phyloP scores from a whole-genome alignment of 2,888 invertebrate genomes.

The Aphelenchoides bicaudatus region DNA sequence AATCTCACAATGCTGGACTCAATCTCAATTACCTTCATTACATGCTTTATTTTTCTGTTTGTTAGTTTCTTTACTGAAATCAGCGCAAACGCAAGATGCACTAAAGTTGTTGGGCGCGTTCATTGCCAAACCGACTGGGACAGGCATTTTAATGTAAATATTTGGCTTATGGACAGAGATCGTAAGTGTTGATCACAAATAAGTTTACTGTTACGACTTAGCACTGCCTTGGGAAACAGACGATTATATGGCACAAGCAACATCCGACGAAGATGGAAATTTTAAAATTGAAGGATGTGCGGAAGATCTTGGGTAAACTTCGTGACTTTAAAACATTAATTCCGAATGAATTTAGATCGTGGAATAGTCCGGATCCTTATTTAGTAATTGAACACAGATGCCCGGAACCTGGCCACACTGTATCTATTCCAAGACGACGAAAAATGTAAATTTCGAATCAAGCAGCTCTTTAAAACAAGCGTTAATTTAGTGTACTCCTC shows the following conservation, averaged over 20 bases:
- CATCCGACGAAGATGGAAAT: slow-evolving; percentile 28
- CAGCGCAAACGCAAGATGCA: too few species aligned
- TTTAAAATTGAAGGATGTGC: slow-evolving; percentile 34
- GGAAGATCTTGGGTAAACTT: slow-evolving; percentile 30
- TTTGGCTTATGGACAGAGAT: slow-evolving; percentile 30
- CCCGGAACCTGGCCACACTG: slow-evolving; percentile 31
- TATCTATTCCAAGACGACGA: slow-evolving; percentile 26
- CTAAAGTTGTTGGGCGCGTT: slow-evolving; percentile 20
- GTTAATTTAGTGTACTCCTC: slow-evolving; percentile 19
- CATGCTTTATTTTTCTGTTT: too few species aligned
- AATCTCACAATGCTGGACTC: too few species aligned
- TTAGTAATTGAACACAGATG: slow-evolving; percentile 32
- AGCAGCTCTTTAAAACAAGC: slow-evolving; percentile 2
- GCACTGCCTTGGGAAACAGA: slow-evolving; percentile 38
- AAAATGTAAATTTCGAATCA: slow-evolving; percentile 14
- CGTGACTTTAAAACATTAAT: too few species aligned
- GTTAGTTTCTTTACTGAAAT: too few species aligned
- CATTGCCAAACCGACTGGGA: slow-evolving; percentile 30
- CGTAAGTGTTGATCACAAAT: slow-evolving; percentile 23
- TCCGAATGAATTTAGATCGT: too few species aligned
- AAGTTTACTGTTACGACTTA: slow-evolving; percentile 9
- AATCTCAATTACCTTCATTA: too few species aligned
- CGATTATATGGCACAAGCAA: slow-evolving; percentile 29
- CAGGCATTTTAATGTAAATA: slow-evolving; percentile 27
- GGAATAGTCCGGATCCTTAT: slow-evolving; percentile 43